These are phyloP conservation scores for Pseudachorutes palmiensis DNA, from an alignment of 1,140 invertebrate species.

Conservation along the genomic window DNA sequence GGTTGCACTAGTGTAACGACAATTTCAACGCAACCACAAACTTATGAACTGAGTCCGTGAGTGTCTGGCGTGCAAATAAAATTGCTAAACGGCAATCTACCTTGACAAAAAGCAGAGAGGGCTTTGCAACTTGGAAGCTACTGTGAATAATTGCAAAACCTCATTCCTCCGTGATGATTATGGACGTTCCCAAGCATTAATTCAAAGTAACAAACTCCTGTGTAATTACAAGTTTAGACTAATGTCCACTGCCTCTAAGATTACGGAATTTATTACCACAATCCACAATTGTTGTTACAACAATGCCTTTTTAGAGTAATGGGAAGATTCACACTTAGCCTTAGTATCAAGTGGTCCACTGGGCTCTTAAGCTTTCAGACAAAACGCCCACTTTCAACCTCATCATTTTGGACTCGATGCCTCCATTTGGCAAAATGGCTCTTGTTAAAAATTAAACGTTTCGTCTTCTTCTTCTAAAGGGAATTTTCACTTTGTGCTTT, in stretches of 20 bases:
- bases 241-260: too few species aligned
- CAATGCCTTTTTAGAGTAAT: too few species aligned
- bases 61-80: conserved; percentile 1
- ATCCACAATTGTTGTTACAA: background rate
- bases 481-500: too few species aligned
- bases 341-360: too few species aligned
- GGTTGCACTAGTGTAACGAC: too few species aligned
- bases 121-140: background rate
- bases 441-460: too few species aligned
- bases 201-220: background rate
- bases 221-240: background rate
- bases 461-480: too few species aligned
- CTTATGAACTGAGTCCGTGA: background rate
- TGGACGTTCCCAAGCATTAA: background rate
- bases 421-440: too few species aligned
- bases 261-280: background rate
- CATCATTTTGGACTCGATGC: too few species aligned
- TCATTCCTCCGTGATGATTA: background rate
- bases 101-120: background rate
- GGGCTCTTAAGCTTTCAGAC: too few species aligned
- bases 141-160: conserved; percentile 11
- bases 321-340: too few species aligned
- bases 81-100: background rate
- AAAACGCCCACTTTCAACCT: background rate
- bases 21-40: too few species aligned